Evolutionary conservation across 2,797 vertebrate genomes (phyloP), one percentile per base, ranked within the genome.

Genomic region (Zenarchopterus dispar): DNA sequence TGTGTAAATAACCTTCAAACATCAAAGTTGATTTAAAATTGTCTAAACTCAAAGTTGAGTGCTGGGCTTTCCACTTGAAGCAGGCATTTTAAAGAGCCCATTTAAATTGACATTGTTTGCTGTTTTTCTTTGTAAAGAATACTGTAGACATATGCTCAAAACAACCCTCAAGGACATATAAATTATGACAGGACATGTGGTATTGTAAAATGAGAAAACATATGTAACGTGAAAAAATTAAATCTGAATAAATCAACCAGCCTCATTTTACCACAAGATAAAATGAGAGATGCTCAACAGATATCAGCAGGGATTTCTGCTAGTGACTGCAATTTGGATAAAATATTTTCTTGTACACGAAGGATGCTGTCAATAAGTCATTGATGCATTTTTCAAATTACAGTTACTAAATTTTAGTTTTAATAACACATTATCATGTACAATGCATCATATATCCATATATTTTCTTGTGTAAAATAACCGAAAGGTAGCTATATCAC

Each of bases 1-100:
- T 51, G 51, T 67, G 62, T 10, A 26, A 26, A 67, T 82, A 65
- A 80, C 76, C 84, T 82, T 80, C 65, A 63, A 44, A 55, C 51
- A 72, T 45, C 48, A 62, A 63, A 66, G 74, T 55, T 73, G 52
- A 62, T 39, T 56, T 55, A 5, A 51, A 52, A 59, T 66, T 70
- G 55, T 72, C 21, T 68, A 18, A 69, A 63, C 68, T 75, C 72
- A 62, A 77, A 83, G 67, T 42, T 26, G 19, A 2, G 26, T 13
- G 16, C 36, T 42, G 16, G 73, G 41, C 64, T 70, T 67, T 52
- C 64, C 45, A 49, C 28, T 6, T 9, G 11, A 49, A 44, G 26
- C 48, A 39, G 36, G 8, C 23, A 18, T 47, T 71, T 72, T 39
- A 36, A 56, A 1, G 7, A 63, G 47, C 48, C 3, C 8, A 1